Conservation (phyloP, 2,888 invertebrate genomes). For the Melipona bicolor region DNA sequence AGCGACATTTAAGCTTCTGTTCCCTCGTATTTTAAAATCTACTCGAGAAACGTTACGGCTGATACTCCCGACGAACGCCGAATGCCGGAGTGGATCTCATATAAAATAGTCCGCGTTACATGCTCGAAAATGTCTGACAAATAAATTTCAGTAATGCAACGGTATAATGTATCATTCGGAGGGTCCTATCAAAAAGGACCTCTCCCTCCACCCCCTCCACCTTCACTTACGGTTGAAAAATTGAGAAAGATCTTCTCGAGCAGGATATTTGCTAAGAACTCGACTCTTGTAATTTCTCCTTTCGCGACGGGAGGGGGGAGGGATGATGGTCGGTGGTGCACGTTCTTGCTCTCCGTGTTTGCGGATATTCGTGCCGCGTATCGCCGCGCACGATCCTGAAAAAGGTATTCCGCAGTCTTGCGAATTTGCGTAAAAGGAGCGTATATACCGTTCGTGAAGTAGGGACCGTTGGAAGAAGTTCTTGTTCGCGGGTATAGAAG, state of each 20-base stretch:
- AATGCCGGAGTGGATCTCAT: not conserved
- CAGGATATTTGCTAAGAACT: conserved; percentile 13
- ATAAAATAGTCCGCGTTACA: not conserved
- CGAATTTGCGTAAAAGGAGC: not conserved
- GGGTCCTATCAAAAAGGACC: not conserved
- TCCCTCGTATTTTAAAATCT: not conserved
- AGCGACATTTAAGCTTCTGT: not conserved
- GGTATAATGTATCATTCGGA: not conserved
- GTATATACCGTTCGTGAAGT: not conserved
- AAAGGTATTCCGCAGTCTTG: not conserved
- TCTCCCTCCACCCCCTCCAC: too few species aligned
- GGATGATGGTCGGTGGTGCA: not conserved
- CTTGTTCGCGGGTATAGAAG: not conserved
- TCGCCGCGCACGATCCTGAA: not conserved
- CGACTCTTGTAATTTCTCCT: conserved; percentile 9
- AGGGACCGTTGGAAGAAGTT: not conserved
- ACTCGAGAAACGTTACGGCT: not conserved
- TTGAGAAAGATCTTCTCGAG: not conserved
- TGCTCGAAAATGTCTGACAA: not conserved
- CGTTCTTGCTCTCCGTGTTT: not conserved
- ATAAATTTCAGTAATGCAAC: not conserved
- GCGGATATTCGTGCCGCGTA: not conserved
- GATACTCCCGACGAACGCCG: not conserved
- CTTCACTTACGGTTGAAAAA: not conserved
- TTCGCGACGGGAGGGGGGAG: not conserved